phyloP scores from a whole-genome alignment of 1,140 invertebrate genomes.

The Aphelinus atriplicis region DNA sequence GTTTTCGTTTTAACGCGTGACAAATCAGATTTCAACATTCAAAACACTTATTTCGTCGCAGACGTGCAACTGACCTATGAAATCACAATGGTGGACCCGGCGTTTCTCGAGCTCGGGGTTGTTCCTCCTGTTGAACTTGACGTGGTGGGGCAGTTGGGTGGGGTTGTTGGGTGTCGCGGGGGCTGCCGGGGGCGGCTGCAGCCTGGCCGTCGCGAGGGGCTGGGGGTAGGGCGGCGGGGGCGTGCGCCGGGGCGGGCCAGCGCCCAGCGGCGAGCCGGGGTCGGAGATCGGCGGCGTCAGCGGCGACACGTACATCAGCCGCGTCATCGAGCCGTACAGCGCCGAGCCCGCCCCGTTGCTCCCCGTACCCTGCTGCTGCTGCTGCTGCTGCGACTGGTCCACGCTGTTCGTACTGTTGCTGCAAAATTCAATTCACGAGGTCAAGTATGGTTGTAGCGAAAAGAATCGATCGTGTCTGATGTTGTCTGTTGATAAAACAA shows the following conservation, averaged over 20 bases:
- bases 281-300: conserved; percentile 85
- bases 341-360: conserved; percentile 51
- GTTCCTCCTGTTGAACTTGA: conserved; percentile 90
- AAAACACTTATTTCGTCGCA: no score
- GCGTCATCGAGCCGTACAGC: conserved; percentile 63
- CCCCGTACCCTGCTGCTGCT: conserved; percentile 41
- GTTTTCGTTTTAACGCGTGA: no score
- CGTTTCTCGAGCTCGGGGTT: conserved; percentile 96
- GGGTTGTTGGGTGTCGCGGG: conserved; percentile 61
- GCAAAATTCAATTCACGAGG: not conserved
- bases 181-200: conserved; percentile 81
- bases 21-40: no score
- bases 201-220: conserved; percentile 66
- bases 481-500: not conserved
- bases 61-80: conserved; percentile 77
- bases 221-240: conserved; percentile 73
- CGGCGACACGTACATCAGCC: conserved; percentile 81
- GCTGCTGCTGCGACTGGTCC: conserved; percentile 44
- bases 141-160: conserved; percentile 68
- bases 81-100: conserved; percentile 94
- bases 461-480: not conserved
- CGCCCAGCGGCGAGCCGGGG: conserved; percentile 79
- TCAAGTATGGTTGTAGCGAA: no score
- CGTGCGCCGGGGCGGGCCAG: conserved; percentile 67
- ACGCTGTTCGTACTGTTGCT: conserved; percentile 48